A percentile compares a stretch with the other conserved stretches of the same genome.
These are phyloP conservation scores for Chirona hameri DNA, from an alignment of 2,888 invertebrate genomes.

Conservation along the genomic window DNA sequence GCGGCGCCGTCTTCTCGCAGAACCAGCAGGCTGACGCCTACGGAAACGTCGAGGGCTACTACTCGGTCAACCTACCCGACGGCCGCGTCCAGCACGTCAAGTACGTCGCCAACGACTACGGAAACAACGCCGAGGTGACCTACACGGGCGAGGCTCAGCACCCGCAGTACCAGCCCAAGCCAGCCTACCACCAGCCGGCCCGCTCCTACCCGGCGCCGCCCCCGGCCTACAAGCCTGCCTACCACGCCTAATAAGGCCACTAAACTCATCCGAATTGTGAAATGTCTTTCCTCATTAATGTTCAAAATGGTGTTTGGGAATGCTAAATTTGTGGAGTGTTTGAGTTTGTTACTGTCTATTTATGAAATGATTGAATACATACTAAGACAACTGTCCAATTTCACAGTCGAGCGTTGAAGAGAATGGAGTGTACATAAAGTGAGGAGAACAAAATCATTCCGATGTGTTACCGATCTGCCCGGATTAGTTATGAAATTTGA, in stretches of 20 bases:
- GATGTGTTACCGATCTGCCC: too few species aligned
- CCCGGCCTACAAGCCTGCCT: constrained; percentile 32
- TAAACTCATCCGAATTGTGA: too few species aligned
- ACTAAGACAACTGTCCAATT: too few species aligned
- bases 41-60: constrained; percentile 38
- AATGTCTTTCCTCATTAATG: too few species aligned
- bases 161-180: constrained; percentile 33
- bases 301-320: too few species aligned
- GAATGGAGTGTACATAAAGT: too few species aligned
- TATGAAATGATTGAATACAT: too few species aligned
- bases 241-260: background rate
- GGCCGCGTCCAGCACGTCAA: constrained; percentile 38
- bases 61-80: constrained; percentile 38
- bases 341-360: too few species aligned
- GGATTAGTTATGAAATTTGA: too few species aligned
- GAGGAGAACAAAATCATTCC: too few species aligned
- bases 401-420: too few species aligned
- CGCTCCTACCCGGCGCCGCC: constrained; percentile 29
- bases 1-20: constrained; percentile 35
- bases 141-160: constrained; percentile 38
- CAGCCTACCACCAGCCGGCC: constrained; percentile 29
- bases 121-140: constrained; percentile 36
- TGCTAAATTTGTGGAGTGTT: too few species aligned
- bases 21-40: constrained; percentile 35
- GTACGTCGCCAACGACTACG: constrained; percentile 38